phyloP scores from a whole-genome alignment of 2,797 vertebrate genomes.

The Melanotaenia maccullochi region DNA sequence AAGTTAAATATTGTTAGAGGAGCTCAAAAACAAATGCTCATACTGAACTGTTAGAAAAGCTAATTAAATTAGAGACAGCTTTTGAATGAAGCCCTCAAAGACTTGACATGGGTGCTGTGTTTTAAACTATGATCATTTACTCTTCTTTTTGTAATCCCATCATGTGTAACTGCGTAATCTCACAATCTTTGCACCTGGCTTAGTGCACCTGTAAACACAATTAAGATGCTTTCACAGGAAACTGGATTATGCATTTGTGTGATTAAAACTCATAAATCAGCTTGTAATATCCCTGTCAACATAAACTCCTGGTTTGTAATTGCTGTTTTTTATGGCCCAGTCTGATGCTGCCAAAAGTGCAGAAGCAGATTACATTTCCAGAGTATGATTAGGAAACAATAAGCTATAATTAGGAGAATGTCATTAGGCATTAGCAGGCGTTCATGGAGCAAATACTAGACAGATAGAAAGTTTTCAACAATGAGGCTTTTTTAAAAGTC shows the following conservation, averaged over 20 bases:
- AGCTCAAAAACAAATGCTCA: constrained; percentile 44
- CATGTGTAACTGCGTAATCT: constrained; percentile 53
- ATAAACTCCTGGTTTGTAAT: constrained; percentile 56
- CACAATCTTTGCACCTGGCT: constrained; percentile 45
- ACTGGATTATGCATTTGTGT: constrained; percentile 59
- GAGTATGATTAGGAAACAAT: constrained; percentile 57
- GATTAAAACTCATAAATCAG: constrained; percentile 69
- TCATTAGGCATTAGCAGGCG: constrained; percentile 42
- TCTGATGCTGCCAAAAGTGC: constrained; percentile 50
- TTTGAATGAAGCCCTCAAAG: constrained; percentile 25
- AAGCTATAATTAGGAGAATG: constrained; percentile 62
- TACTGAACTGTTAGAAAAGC: constrained; percentile 41
- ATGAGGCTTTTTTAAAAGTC: constrained; percentile 35
- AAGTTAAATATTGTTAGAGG: constrained; percentile 20
- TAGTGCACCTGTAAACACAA: constrained; percentile 62
- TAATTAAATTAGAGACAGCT: constrained; percentile 33
- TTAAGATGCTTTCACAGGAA: constrained; percentile 61
- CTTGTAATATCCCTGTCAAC: constrained; percentile 54
- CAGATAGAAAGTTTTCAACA: constrained; percentile 26
- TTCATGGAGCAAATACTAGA: constrained; percentile 35
- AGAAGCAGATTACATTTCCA: constrained; percentile 58
- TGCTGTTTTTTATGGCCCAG: constrained; percentile 44
- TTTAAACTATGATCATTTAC: constrained; percentile 21
- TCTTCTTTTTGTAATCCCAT: constrained; percentile 42
- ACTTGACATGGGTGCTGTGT: constrained; percentile 18